Base-by-base conservation (phyloP, 64 coral and sea anemone species). In the Acropora tenuis region DNA sequence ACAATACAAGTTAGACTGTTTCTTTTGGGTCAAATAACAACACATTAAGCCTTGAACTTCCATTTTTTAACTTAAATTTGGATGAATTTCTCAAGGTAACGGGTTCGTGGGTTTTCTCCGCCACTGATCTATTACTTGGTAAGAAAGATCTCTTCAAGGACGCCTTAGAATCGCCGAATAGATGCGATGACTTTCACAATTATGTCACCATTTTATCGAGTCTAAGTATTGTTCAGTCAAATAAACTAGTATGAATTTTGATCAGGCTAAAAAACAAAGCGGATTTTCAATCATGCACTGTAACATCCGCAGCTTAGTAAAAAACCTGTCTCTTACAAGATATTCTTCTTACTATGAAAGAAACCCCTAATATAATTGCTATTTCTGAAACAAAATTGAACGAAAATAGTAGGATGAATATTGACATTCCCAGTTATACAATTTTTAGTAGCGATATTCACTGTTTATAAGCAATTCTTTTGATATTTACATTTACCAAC, bases 371-470 rank as follows among this genome's bases (percentile, higher is more conserved):
- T 84, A 68, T 89, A 12, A 89, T 89, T 52, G 87, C 87, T 18
- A 59, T 89, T 18, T 77, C 73, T 77, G 75, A 89, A 89, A 78
- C 87, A 6, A 89, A 88, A 53, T 20, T 75, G 8, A 78, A 77
- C 41, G 73, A 59, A 55, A 89, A 78, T 41, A 89, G 7, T 89
- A 47, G 42, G 45, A n/a, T n/a, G 40, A 88, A 75, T 88, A 43
- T 88, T 50, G 41, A 74, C 13, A 88, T 76, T 49, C 86, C 69
- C 13, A 47, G 86, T 17, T 82, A 82, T 76, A 4, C 43, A 19
- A 76, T 73, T 88, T 47, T 88, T 30, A 13, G 30, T 30, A 30
- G 30, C 30, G 30, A 30, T 30, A 30, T 30, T 30, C 30, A 30
- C 30, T 30, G 30, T 30, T 30, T 30, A 30, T 30, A 30, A 30